Percentiles rank a stretch among this genome's conserved stretches.
These are phyloP conservation scores for Bergia puertoricense DNA, from an alignment of 92 coral and sea anemone species.

Conservation along the genomic window DNA sequence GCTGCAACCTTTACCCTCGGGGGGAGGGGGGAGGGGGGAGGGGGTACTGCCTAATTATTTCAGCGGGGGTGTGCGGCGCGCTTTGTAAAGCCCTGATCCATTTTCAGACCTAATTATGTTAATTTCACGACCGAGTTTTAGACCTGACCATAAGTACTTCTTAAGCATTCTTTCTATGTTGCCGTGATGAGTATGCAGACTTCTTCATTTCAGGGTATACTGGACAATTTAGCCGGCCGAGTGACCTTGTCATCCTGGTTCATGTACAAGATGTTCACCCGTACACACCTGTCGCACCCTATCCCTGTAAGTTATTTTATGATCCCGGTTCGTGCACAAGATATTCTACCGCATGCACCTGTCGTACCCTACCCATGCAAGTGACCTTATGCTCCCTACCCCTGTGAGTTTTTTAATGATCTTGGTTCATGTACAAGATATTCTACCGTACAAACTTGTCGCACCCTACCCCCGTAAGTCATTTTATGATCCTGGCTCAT, in stretches of 20 bases:
- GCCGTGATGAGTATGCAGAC: not conserved
- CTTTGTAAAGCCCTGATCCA: too few relatives aligned
- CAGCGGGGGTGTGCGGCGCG: too few relatives aligned
- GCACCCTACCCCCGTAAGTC: constrained; percentile 3
- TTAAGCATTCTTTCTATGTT: not conserved
- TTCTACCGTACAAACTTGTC: constrained; percentile 6
- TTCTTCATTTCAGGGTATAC: not conserved
- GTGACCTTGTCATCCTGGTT: constrained; percentile 5
- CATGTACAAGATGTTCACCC: constrained; percentile 11
- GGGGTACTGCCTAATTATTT: too few relatives aligned
- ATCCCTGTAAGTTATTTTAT: constrained; percentile 6
- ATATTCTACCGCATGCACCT: not conserved
- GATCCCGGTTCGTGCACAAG: not conserved
- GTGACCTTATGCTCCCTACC: not conserved
- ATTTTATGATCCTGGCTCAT: not conserved
- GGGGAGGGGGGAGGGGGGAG: too few relatives aligned
- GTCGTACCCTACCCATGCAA: not conserved
- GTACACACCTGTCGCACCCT: constrained; percentile 16
- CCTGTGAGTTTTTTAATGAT: not conserved
- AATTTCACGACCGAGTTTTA: too few relatives aligned
- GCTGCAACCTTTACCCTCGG: too few relatives aligned
- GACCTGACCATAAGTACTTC: not conserved
- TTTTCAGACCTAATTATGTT: too few relatives aligned
- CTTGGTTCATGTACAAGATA: not conserved
- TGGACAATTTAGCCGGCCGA: constrained; percentile 20